Evolutionary conservation across 2,113 vertebrate species (phyloP).

Genomic region (Theropithecus gelada): DNA sequence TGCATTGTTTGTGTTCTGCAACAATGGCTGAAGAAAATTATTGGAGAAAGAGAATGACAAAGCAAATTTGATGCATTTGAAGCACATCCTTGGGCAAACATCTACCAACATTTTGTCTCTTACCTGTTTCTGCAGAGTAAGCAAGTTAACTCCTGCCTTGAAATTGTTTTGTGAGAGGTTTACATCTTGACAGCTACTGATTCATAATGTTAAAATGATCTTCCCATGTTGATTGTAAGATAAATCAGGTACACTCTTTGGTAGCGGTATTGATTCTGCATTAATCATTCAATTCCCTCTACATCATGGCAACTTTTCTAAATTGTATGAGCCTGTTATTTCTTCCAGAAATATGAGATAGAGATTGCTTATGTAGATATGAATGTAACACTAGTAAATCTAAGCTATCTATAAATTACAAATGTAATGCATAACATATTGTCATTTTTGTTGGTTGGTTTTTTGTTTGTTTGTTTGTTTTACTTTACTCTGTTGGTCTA

Average conservation of each 20-base stretch:
- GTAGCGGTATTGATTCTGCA: slow-evolving; percentile 56
- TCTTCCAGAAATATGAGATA: not conserved
- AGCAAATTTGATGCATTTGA: not conserved
- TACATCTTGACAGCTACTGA: slow-evolving; percentile 62
- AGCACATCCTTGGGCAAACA: not conserved
- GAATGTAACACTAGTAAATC: not conserved
- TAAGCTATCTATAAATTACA: not conserved
- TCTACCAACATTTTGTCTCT: slow-evolving; percentile 29
- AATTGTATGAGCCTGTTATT: not conserved
- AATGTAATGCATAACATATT: not conserved
- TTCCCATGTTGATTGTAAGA: slow-evolving; percentile 57
- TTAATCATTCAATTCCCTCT: slow-evolving; percentile 40
- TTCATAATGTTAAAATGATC: slow-evolving; percentile 58
- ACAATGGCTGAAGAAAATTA: not conserved
- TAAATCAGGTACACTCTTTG: slow-evolving; percentile 36
- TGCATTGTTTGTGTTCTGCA: not conserved
- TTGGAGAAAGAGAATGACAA: not conserved
- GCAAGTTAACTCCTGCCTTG: slow-evolving; percentile 33
- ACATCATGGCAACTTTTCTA: not conserved
- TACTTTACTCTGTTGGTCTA: not conserved
- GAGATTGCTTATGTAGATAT: not conserved
- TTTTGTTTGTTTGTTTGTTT: not conserved
- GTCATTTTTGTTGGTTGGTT: not conserved
- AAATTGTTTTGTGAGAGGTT: slow-evolving; percentile 32
- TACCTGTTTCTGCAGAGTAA: slow-evolving; percentile 30